Evolutionary conservation across 2,113 vertebrate species (phyloP).

Genomic region (Neodon shergylaensis): DNA sequence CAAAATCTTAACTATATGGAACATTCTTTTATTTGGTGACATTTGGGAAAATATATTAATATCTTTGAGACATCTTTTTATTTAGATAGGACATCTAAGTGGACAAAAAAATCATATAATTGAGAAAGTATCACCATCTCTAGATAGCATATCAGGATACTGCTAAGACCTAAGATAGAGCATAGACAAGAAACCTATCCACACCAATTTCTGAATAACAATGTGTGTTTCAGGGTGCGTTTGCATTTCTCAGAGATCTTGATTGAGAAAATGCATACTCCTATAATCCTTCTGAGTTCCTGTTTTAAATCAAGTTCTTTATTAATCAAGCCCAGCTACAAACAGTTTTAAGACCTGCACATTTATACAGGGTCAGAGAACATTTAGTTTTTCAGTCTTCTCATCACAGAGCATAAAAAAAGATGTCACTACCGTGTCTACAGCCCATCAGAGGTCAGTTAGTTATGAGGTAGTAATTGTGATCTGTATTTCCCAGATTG

Average conservation of each 20-base stretch:
- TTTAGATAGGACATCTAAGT: background rate
- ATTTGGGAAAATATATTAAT: background rate
- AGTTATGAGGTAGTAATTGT: background rate
- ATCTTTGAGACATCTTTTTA: background rate
- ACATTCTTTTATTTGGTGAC: background rate
- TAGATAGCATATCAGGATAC: background rate
- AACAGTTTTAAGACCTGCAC: background rate
- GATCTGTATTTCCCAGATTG: background rate
- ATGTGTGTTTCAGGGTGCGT: background rate
- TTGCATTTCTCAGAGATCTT: background rate
- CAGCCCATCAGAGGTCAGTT: background rate
- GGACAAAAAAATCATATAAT: background rate
- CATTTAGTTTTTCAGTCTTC: constrained; percentile 34
- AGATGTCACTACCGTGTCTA: background rate
- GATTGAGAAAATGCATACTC: background rate
- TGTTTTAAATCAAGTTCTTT: background rate
- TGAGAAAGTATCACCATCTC: background rate
- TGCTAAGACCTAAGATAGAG: background rate
- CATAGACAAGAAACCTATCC: background rate
- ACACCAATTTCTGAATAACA: background rate
- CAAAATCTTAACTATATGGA: background rate
- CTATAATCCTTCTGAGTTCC: background rate
- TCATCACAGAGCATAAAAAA: background rate
- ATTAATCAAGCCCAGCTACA: background rate
- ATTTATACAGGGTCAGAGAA: background rate